Evolutionary conservation across 1,140 invertebrate species (phyloP).

Genomic region (Drosophila kikkawai): DNA sequence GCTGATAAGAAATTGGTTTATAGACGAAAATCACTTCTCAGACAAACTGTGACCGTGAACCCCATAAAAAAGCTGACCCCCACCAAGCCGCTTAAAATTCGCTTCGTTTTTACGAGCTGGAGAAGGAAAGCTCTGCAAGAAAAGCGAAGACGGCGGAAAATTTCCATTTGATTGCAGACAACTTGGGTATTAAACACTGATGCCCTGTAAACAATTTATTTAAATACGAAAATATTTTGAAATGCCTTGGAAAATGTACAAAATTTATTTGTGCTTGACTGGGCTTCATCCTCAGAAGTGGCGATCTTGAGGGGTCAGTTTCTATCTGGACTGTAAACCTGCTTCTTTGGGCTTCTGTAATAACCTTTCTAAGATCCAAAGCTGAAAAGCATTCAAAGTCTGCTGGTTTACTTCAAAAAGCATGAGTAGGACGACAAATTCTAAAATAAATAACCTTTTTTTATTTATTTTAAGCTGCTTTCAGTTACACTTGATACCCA

Average conservation of each 20-base stretch:
- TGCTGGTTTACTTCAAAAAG: neutral
- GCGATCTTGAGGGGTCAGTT: neutral
- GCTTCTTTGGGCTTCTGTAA: neutral
- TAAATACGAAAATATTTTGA: neutral
- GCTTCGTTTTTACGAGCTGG: conserved; percentile 12
- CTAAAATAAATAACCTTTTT: neutral
- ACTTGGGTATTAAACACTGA: neutral
- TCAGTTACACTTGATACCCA: neutral
- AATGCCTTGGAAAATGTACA: neutral
- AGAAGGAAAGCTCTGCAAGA: neutral
- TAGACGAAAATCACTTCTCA: conserved; percentile 6
- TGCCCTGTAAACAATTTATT: neutral
- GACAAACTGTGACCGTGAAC: conserved; percentile 6
- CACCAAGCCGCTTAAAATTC: conserved; percentile 36
- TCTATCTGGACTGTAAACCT: neutral
- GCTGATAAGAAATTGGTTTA: conserved; percentile 34
- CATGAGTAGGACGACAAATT: neutral
- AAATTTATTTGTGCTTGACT: neutral
- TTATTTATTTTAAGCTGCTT: conserved; percentile 24
- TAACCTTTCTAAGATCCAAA: neutral
- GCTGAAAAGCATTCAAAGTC: neutral
- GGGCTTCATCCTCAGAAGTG: neutral
- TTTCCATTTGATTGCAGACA: neutral
- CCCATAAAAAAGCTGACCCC: conserved; percentile 21
- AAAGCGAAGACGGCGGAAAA: neutral